A percentile compares a stretch with the other conserved stretches of the same genome.
Evolutionary conservation across 92 coral and sea anemone genomes (phyloP).

Genomic region (Muricea muricata): DNA sequence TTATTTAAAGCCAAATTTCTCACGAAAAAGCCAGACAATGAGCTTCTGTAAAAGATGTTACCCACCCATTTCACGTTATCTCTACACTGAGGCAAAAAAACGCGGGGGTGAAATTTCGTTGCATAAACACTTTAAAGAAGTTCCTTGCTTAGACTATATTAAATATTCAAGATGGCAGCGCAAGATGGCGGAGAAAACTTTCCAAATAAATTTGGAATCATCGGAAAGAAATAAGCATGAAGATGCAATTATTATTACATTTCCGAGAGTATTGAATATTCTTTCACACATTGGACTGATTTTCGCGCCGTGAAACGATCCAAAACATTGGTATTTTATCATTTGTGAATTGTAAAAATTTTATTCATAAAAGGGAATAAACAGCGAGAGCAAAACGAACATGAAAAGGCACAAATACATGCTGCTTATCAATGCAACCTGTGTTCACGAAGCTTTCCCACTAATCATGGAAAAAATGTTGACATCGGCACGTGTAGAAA

Average conservation of each 20-base stretch:
- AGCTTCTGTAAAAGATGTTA: too few species aligned
- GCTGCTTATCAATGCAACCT: constrained; percentile 38
- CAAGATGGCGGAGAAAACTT: background rate
- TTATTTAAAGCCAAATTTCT: too few species aligned
- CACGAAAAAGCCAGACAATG: too few species aligned
- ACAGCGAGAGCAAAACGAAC: constrained; percentile 45
- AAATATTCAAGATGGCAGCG: background rate
- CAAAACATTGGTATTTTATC: background rate
- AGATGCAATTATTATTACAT: constrained; percentile 46
- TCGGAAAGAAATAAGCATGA: constrained; percentile 36
- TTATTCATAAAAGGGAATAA: constrained; percentile 5
- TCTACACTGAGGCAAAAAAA: too few species aligned
- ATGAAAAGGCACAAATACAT: constrained; percentile 6
- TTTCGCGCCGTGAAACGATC: constrained; percentile 36
- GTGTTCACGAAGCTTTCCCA: constrained; percentile 42
- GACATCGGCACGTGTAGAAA: constrained; percentile 48
- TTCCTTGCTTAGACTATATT: too few species aligned
- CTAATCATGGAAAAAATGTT: constrained; percentile 59
- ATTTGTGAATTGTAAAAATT: too few species aligned
- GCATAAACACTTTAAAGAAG: too few species aligned
- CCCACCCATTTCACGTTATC: too few species aligned
- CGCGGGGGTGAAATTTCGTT: too few species aligned
- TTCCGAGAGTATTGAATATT: constrained; percentile 27
- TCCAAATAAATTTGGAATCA: background rate
- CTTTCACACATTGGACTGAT: constrained; percentile 21